Evolutionary conservation across 35 echinoderm and acorn worm species (phyloP).

Genomic region (Lytechinus pictus): DNA sequence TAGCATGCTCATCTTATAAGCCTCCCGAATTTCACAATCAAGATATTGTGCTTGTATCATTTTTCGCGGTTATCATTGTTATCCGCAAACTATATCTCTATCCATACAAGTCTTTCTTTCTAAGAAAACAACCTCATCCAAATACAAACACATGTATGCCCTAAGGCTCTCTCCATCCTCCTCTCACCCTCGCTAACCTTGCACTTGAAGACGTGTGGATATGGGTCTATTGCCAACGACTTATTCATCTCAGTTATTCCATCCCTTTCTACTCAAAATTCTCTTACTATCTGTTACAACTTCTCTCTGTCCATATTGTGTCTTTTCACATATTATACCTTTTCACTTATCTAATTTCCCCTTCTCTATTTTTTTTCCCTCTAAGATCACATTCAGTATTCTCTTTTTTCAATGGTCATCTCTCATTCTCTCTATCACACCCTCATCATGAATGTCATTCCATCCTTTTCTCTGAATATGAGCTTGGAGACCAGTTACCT

Average conservation of each 20-base stretch:
- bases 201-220: background rate
- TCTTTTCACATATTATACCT: background rate
- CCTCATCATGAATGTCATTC: too few relatives aligned
- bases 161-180: background rate
- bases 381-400: too few relatives aligned
- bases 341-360: background rate
- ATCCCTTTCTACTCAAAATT: background rate
- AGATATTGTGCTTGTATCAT: background rate
- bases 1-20: background rate
- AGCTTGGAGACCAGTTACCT: too few relatives aligned
- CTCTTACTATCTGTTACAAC: background rate
- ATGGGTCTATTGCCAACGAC: background rate
- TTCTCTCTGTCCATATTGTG: background rate
- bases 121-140: conserved; percentile 11
- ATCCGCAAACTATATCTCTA: conserved; percentile 11
- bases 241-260: background rate
- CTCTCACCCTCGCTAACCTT: background rate
- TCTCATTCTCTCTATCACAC: too few relatives aligned
- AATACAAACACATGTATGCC: conserved; percentile 1
- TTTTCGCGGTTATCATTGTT: background rate
- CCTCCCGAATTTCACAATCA: background rate
- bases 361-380: too few relatives aligned
- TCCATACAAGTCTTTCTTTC: conserved; percentile 12
- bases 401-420: too few relatives aligned
- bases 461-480: too few relatives aligned